A percentile compares a stretch with the other conserved stretches of the same genome.
Conservation (phyloP, 1,140 invertebrate genomes). For the Forficula auricularia region DNA sequence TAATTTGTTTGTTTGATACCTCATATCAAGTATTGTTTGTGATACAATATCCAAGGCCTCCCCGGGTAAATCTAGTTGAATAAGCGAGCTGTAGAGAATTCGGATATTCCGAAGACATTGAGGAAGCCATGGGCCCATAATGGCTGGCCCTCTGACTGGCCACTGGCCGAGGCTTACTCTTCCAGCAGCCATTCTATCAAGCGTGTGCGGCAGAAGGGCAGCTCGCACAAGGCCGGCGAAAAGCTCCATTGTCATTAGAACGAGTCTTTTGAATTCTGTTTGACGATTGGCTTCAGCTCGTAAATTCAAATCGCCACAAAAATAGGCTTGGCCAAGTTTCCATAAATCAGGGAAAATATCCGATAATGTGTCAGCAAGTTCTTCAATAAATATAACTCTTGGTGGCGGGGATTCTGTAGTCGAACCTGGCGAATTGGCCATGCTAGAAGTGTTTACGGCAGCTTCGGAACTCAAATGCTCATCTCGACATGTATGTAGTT, state of each 20-base stretch:
- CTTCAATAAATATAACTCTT: slow-evolving; percentile 51
- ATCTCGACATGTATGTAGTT: slow-evolving; percentile 42
- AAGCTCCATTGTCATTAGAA: slow-evolving; percentile 42
- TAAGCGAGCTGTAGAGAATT: slow-evolving; percentile 45
- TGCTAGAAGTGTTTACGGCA: slow-evolving; percentile 25
- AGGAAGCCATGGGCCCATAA: slow-evolving; percentile 52
- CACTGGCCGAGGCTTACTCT: slow-evolving; percentile 22
- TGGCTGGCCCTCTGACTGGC: slow-evolving; percentile 14
- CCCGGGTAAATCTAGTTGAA: slow-evolving; percentile 57
- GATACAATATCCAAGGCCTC: slow-evolving; percentile 69
- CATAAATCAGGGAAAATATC: slow-evolving; percentile 66
- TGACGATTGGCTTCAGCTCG: slow-evolving; percentile 50
- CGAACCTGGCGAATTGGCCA: slow-evolving; percentile 13
- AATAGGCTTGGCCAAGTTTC: slow-evolving; percentile 78
- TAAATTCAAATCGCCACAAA: slow-evolving; percentile 61
- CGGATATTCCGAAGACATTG: slow-evolving; percentile 56
- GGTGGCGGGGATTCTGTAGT: slow-evolving; percentile 25
- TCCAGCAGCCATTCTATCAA: slow-evolving; percentile 25
- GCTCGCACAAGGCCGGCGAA: slow-evolving; percentile 45
- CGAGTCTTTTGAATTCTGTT: slow-evolving; percentile 52
- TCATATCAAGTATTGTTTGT: slow-evolving; percentile 68
- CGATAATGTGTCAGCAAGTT: slow-evolving; percentile 47
- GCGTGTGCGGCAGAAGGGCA: slow-evolving; percentile 41
- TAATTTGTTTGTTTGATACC: too few species aligned
- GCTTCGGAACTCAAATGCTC: slow-evolving; percentile 33